Percentiles rank a stretch among this genome's conserved stretches.
phyloP scores from a whole-genome alignment of 2,113 vertebrate species.

The Pelobates fuscus region DNA sequence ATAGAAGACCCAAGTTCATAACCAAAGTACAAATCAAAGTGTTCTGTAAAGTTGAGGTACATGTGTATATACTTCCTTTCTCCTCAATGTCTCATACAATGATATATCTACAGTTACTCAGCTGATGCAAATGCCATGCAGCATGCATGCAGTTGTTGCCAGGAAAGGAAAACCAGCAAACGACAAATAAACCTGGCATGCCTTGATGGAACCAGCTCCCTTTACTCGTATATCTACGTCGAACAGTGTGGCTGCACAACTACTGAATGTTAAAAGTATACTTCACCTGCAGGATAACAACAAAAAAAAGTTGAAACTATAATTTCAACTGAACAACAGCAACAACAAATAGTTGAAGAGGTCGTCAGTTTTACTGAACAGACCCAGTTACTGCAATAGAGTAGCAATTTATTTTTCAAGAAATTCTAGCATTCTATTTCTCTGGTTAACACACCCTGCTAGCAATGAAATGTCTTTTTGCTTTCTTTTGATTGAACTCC shows the following conservation, averaged over 20 bases:
- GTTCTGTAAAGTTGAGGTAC: no score
- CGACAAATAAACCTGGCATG: conserved; percentile 60
- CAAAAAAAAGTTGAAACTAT: not conserved
- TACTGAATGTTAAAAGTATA: conserved; percentile 43
- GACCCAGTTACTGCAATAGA: conserved; percentile 2
- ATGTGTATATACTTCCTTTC: no score
- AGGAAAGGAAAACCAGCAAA: conserved; percentile 59
- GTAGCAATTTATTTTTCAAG: not conserved
- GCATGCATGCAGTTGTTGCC: conserved; percentile 66
- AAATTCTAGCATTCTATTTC: rapidly evolving
- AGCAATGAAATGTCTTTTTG: not conserved
- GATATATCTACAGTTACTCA: conserved; percentile 63
- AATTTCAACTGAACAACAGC: not conserved
- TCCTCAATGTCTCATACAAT: not conserved
- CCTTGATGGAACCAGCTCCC: conserved; percentile 46
- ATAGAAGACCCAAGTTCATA: no score
- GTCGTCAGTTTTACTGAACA: not conserved
- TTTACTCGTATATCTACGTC: conserved; percentile 59
- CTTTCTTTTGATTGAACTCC: not conserved
- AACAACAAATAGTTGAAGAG: not conserved
- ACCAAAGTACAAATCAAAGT: no score
- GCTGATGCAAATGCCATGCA: conserved; percentile 34
- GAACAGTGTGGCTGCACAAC: conserved; percentile 67
- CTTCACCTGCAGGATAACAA: not conserved
- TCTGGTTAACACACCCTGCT: conserved; percentile 24